Evolutionary conservation across 2,113 vertebrate genomes (phyloP), one percentile per base, ranked within the genome.

Genomic region (Apteryx mantelli): DNA sequence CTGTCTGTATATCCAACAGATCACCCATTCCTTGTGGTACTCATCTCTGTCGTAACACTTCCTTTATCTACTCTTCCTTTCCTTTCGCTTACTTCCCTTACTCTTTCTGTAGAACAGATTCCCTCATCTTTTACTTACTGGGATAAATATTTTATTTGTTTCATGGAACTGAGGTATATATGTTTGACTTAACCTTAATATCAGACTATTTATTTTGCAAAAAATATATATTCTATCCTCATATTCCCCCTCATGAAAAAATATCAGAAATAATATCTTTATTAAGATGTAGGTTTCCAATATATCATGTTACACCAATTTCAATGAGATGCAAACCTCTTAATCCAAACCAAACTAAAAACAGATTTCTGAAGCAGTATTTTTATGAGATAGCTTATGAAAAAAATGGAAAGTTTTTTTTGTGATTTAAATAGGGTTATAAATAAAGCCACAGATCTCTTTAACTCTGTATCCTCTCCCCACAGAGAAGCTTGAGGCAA

Each of bases 391-490:
- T 52, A 56, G 2, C 13, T 93, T 86, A 86, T 73, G 65, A 94
- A 82, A 88, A 96, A 80, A 75, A 5, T 53, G 36, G 4, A 74
- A 20, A 69, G 7, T 36, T 91, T 87, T 93, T 95, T 97, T 78
- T 94, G 13, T 74, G 25, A 79, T 88, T 93, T 96, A 88, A 93
- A 93, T 86, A 12, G 76, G 7, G 30, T 74, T 96, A 82, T 90
- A 91, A 93, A 95, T 96, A 96, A 84, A 94, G 34, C 40, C 71
- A 83, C 22, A 48, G 42, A 95, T 92, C 61, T 48, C 78, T 96
- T 86, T 86, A 86, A 89, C 60, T 95, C 66, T 70, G 18, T 87
- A 60, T 82, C 25, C 13, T 74, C 20, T 95, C 13, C 40, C 61
- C 55, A 76, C 30, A 86, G 58, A 91, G 76, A 95, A 88, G 79